Evolutionary conservation across 1,140 invertebrate species (phyloP), one percentile per base, ranked within the genome.

Genomic region (Pachypeltis micranthus): DNA sequence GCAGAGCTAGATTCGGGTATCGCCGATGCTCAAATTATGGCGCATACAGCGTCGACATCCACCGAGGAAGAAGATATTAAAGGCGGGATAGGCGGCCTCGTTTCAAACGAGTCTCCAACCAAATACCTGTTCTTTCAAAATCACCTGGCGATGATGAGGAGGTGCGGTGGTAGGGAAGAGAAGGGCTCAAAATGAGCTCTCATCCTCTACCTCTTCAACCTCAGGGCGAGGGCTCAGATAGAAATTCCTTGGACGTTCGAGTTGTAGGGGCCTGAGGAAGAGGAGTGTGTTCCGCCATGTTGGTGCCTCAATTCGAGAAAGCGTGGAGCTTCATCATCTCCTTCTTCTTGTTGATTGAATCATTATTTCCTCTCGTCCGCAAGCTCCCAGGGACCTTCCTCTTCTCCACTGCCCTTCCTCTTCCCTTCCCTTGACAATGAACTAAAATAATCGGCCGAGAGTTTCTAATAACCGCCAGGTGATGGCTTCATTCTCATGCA

Each of bases 91-190:
- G 47, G 47, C 47, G 47, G 47, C 19, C 47, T 21, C 47, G 23
- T 51, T 21, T 51, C 47, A 51, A 51, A 51, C 47, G 47, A 51
- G 47, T 10, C 12, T 21, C 47, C 47, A 51, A 51, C 47, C 47
- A 51, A 51, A 51, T 51, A 51, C 47, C 47, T 51, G 47, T 51
- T 51, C 47, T 51, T 51, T 51, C 47, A 51, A 51, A 51, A 51
- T 16, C 47, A 21, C 47, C 47, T 21, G 12, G 19, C n/a, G n/a
- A n/a, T n/a, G n/a, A n/a, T n/a, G n/a, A n/a, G n/a, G n/a, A n/a
- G n/a, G n/a, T n/a, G n/a, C n/a, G n/a, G n/a, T n/a, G n/a, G n/a
- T n/a, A n/a, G n/a, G n/a, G n/a, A n/a, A n/a, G n/a, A n/a, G n/a
- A n/a, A n/a, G n/a, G n/a, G n/a, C n/a, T n/a, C n/a, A n/a, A n/a